Percentiles rank a stretch among this genome's conserved stretches.
These are phyloP conservation scores for Busseola fusca DNA, from an alignment of 2,888 invertebrate genomes.

Conservation along the genomic window DNA sequence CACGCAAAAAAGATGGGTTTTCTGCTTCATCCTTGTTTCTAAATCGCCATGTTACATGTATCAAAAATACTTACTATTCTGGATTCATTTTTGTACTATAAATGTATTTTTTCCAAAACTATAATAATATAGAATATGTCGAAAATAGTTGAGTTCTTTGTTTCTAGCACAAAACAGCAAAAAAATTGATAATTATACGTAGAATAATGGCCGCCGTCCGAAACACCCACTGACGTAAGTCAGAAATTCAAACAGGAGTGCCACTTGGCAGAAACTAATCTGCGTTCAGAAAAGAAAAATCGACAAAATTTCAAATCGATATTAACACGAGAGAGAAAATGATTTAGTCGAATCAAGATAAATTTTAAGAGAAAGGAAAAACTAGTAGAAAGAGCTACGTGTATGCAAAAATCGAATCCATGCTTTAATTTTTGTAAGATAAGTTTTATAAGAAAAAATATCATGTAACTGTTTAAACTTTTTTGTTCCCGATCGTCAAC, in stretches of 20 bases:
- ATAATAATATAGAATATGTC: slow-evolving; percentile 73
- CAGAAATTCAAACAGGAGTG: slow-evolving; percentile 85
- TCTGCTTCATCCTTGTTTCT: slow-evolving; percentile 80
- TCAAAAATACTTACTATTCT: slow-evolving; percentile 93
- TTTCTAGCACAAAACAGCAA: slow-evolving; percentile 84
- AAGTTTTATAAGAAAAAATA: not conserved
- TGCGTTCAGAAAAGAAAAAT: slow-evolving; percentile 75
- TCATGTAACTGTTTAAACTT: too few relatives aligned
- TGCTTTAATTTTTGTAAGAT: not conserved
- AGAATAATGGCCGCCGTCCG: slow-evolving; percentile 88
- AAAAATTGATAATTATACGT: slow-evolving; percentile 85
- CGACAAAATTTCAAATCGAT: slow-evolving; percentile 40
- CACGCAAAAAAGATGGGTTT: slow-evolving; percentile 79
- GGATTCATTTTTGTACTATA: slow-evolving; percentile 92
- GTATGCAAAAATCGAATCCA: not conserved
- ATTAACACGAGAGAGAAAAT: not conserved
- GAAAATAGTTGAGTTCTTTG: slow-evolving; percentile 81
- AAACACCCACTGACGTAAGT: slow-evolving; percentile 89
- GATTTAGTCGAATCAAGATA: not conserved
- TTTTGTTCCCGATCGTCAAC: too few relatives aligned
- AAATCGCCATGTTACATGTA: slow-evolving; percentile 69
- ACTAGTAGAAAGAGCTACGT: not conserved
- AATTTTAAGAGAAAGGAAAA: not conserved
- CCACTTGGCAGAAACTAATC: slow-evolving; percentile 86
- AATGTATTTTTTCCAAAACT: slow-evolving; percentile 78